Evolutionary conservation across 1,140 invertebrate species (phyloP).

Genomic region (Zelostemma sp.): DNA sequence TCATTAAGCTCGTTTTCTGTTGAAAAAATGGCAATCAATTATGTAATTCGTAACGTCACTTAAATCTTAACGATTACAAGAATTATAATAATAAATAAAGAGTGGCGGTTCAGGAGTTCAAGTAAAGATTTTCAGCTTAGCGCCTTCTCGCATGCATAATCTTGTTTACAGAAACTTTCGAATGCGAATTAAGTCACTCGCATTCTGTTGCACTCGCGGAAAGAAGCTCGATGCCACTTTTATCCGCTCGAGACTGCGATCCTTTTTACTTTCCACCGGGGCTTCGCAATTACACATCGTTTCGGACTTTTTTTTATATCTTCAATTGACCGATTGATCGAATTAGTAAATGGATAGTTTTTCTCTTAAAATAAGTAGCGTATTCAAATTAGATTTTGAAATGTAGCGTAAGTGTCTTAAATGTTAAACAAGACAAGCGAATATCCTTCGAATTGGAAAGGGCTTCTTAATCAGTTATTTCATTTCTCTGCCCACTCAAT

Average conservation of each 20-base stretch:
- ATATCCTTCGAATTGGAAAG: conserved; percentile 4
- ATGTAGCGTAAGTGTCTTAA: neutral
- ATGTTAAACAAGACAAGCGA: neutral
- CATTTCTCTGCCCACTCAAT: neutral
- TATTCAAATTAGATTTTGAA: neutral
- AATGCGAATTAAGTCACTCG: too few species aligned
- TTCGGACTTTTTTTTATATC: neutral
- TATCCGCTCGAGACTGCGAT: too few species aligned
- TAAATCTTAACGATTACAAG: neutral
- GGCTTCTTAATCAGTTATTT: neutral
- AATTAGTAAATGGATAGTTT: neutral
- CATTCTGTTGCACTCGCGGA: too few species aligned
- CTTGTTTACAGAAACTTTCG: too few species aligned
- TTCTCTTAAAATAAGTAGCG: neutral
- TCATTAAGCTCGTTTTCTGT: too few species aligned
- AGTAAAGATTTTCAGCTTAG: neutral
- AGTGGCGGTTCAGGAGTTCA: neutral
- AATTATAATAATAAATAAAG: neutral
- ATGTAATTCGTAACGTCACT: neutral
- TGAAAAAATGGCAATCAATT: neutral
- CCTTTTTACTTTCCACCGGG: too few species aligned
- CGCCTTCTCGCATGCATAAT: too few species aligned
- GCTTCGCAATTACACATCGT: too few species aligned
- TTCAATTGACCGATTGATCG: neutral
- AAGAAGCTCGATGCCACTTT: too few species aligned